Conservation (phyloP, 1,140 invertebrate species). For the Heliconius hermathena region DNA sequence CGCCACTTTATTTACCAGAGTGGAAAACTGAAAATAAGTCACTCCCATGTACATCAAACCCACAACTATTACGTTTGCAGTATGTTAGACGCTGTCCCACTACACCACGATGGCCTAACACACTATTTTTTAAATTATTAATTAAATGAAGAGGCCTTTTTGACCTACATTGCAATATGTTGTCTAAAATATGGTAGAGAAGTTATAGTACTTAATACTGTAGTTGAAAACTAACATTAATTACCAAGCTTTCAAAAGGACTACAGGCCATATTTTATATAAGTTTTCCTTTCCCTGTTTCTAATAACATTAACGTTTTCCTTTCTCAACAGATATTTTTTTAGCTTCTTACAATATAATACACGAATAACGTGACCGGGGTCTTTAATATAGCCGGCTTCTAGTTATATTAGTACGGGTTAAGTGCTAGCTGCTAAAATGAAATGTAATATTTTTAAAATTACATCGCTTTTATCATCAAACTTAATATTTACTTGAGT, state of each 20-base stretch:
- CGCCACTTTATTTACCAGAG: too few species aligned
- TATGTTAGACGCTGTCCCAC: too few species aligned
- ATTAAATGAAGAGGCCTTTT: too few species aligned
- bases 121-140: too few species aligned
- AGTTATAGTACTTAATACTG: neutral
- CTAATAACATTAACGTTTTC: constrained; percentile 1
- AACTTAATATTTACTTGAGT: too few species aligned
- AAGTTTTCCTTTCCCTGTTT: neutral
- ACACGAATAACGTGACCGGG: neutral
- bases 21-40: too few species aligned
- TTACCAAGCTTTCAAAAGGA: neutral
- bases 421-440: neutral
- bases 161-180: too few species aligned
- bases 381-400: neutral
- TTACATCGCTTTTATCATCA: neutral
- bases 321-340: neutral
- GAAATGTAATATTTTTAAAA: neutral
- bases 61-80: too few species aligned
- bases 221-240: neutral
- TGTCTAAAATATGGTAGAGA: too few species aligned
- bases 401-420: neutral
- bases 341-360: neutral
- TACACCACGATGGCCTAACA: too few species aligned
- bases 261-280: neutral
- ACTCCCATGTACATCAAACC: too few species aligned